Percentiles rank a stretch among this genome's conserved stretches.
These are phyloP conservation scores for Atherix ibis DNA, from an alignment of 2,888 invertebrate species.

Conservation along the genomic window DNA sequence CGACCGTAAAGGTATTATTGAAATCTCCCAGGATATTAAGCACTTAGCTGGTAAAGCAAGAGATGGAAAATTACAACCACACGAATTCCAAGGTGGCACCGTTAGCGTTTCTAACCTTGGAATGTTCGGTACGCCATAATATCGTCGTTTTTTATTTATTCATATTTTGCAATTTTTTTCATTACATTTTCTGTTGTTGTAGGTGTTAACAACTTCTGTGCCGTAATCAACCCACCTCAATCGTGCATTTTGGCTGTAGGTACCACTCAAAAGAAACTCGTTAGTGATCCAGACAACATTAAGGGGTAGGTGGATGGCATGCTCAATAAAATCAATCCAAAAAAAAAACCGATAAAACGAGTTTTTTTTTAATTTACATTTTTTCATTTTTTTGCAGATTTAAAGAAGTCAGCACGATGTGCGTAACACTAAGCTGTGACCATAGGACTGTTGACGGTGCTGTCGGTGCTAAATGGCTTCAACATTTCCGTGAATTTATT, in stretches of 20 bases:
- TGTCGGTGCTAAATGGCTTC: constrained; percentile 91
- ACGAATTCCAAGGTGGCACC: constrained; percentile 94
- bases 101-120: constrained; percentile 90
- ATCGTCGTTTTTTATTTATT: too few species aligned
- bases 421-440: constrained; percentile 90
- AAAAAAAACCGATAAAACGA: too few species aligned
- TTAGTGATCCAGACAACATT: constrained; percentile 53
- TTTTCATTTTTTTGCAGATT: constrained; percentile 48
- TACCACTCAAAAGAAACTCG: constrained; percentile 54
- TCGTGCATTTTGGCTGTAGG: constrained; percentile 88
- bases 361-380: too few species aligned
- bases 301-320: constrained; percentile 44
- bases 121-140: constrained; percentile 69
- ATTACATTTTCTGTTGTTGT: constrained; percentile 13
- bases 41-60: constrained; percentile 71
- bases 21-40: constrained; percentile 68
- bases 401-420: constrained; percentile 57
- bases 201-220: constrained; percentile 75
- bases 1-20: constrained; percentile 72
- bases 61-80: constrained; percentile 75
- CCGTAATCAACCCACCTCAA: constrained; percentile 94
- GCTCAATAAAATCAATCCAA: too few species aligned
- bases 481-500: constrained; percentile 70
- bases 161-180: too few species aligned
- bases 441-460: constrained; percentile 97